Conservation (phyloP, 1,140 invertebrate genomes). For the Solenopsis invicta region DNA sequence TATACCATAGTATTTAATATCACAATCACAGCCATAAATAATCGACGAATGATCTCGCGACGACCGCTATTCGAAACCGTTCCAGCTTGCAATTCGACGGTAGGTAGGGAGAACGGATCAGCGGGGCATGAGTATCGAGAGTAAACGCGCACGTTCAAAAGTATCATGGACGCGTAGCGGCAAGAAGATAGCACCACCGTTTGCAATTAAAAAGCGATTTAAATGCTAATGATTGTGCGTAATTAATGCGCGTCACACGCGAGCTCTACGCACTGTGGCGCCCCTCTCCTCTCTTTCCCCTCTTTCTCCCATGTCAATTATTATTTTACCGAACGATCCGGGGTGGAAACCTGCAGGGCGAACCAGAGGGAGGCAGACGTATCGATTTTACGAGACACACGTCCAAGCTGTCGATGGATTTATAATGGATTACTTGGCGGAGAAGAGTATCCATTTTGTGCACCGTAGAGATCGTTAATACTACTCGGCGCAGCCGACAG, state of each 20-base stretch:
- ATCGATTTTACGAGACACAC: conserved; percentile 71
- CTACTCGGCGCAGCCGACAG: conserved; percentile 63
- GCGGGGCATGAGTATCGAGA: conserved; percentile 43
- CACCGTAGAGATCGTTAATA: conserved; percentile 71
- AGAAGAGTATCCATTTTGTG: conserved; percentile 63
- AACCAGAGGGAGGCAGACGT: conserved; percentile 50
- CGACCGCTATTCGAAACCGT: conserved; percentile 66
- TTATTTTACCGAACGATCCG: conserved; percentile 64
- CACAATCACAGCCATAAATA: conserved; percentile 76
- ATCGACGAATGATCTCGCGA: conserved; percentile 65
- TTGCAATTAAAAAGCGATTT: conserved; percentile 82
- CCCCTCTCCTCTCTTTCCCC: conserved; percentile 14
- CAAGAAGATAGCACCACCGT: conserved; percentile 63
- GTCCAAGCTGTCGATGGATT: conserved; percentile 69
- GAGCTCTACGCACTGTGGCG: conserved; percentile 54
- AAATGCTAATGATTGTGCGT: conserved; percentile 79
- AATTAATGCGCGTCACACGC: conserved; percentile 77
- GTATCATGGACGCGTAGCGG: conserved; percentile 27
- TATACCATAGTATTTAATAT: conserved; percentile 77
- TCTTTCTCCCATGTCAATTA: conserved; percentile 62
- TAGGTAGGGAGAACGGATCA: conserved; percentile 2
- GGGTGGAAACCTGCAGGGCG: conserved; percentile 61
- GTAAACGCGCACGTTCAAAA: conserved; percentile 41
- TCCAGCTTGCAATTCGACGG: conserved; percentile 25
- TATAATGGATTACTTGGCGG: conserved; percentile 72